Evolutionary conservation across 2,888 invertebrate genomes (phyloP), one percentile per base, ranked within the genome.

Genomic region (Perizoma flavofasciatum): DNA sequence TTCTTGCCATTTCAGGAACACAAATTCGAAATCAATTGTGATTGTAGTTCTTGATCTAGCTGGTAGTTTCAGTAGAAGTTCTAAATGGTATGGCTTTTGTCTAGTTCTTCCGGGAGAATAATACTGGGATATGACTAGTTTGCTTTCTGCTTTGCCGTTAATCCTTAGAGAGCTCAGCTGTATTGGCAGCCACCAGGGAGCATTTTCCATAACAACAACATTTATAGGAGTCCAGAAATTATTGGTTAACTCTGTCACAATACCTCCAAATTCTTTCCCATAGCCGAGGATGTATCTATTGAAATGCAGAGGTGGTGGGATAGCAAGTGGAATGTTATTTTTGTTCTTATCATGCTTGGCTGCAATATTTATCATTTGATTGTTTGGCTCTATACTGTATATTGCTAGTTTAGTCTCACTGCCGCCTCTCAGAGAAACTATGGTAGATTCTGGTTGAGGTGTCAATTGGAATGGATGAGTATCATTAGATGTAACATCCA

Each of bases 1-100:
- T 84, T 99, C 99, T 75, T 98, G 97, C 98, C 99, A 99, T 88
- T 98, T 98, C 5, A 99, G 93, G 79, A 99, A 97, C n/a, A 97
- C 96, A 87, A 97, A 97, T 84, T 98, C 98, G 89, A 99, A 98
- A 78, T 98, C 96, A 67, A 98, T 94, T 6, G 96, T 96, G 52
- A 99, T 93, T 65, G 95, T 95, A 0, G 97, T 96, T 5, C 95
- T 94, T 0, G 97, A 96, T 67, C 94, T 94, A 0, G 97, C 94
- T 6, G 98, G 97, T 59, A 99, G 84, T 66, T 93, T 93, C 46
- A 99, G 88, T 1, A 96, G 94, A 33, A 98, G 86, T 85, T 99
- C 99, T 55, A 99, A 88, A 77, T 98, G 97, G 79, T 98, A 97
- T 0, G 98, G 96, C 55, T 95, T 94, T 73, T 94, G 93, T 43